These are phyloP conservation scores for Oscheius sp. DNA, from an alignment of 2,888 invertebrate genomes.

Conservation along the genomic window DNA sequence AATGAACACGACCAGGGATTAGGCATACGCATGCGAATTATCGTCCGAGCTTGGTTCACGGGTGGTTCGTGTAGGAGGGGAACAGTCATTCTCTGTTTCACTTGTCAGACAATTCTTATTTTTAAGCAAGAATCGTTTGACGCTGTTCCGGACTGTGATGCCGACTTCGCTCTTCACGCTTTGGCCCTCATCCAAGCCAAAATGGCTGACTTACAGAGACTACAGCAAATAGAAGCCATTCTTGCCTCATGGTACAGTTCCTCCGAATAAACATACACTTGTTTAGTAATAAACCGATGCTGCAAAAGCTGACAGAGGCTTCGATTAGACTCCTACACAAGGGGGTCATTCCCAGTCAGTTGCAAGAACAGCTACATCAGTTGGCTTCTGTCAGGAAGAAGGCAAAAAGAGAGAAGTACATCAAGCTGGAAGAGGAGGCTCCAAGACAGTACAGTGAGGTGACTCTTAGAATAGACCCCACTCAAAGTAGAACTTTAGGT, in stretches of 20 bases:
- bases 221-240: conserved; percentile 52
- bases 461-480: neutral
- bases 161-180: conserved; percentile 50
- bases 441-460: conserved; percentile 2
- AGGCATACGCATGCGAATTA: neutral
- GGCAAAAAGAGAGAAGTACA: conserved; percentile 15
- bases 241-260: conserved; percentile 45
- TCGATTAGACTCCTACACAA: conserved; percentile 45
- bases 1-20: neutral
- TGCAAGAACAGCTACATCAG: conserved; percentile 28
- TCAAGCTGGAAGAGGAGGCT: neutral
- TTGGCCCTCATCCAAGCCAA: conserved; percentile 45
- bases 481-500: conserved; percentile 8
- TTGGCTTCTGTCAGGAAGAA: conserved; percentile 26
- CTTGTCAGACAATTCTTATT: neutral
- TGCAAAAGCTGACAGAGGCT: conserved; percentile 54
- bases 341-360: conserved; percentile 27
- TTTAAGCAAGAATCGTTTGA: conserved; percentile 2
- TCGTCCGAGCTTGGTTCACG: neutral
- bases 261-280: neutral
- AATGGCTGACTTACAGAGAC: conserved; percentile 39
- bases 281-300: conserved; percentile 50
- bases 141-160: conserved; percentile 46
- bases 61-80: neutral
- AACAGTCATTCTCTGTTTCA: neutral